Conservation (phyloP, 2,113 vertebrate genomes). For the Rynchops niger region DNA sequence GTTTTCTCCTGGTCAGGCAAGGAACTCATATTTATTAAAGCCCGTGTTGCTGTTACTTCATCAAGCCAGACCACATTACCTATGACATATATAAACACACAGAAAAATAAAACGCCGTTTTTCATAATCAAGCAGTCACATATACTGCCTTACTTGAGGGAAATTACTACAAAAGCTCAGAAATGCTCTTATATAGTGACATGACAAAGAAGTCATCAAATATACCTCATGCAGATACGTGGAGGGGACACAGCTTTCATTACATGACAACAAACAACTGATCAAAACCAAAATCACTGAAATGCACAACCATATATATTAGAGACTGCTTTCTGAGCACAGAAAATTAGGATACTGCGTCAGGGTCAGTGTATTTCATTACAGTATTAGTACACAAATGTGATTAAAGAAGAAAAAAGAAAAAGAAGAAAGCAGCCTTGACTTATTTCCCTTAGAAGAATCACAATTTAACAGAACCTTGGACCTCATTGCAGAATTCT, state of each 20-base stretch:
- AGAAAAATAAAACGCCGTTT: neutral
- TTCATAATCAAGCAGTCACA: neutral
- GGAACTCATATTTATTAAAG: constrained; percentile 90
- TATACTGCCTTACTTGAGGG: neutral
- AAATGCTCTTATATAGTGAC: neutral
- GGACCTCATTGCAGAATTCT: neutral
- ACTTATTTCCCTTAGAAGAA: neutral
- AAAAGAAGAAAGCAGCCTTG: neutral
- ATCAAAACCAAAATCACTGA: neutral
- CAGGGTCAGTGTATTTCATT: neutral
- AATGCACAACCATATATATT: neutral
- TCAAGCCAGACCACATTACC: constrained; percentile 99
- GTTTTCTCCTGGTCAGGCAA: constrained; percentile 81
- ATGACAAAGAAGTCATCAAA: neutral
- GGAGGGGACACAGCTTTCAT: neutral
- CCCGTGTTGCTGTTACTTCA: constrained; percentile 90
- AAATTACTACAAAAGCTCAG: neutral
- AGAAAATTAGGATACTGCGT: neutral
- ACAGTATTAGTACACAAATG: neutral
- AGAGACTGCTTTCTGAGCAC: neutral
- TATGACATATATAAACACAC: constrained; percentile 60
- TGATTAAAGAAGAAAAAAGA: neutral
- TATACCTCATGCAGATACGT: neutral
- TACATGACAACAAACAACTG: neutral
- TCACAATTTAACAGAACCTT: neutral